A percentile compares a stretch with the other conserved stretches of the same genome.
phyloP scores from a whole-genome alignment of 1,140 invertebrate genomes.

The Zophobas morio region DNA sequence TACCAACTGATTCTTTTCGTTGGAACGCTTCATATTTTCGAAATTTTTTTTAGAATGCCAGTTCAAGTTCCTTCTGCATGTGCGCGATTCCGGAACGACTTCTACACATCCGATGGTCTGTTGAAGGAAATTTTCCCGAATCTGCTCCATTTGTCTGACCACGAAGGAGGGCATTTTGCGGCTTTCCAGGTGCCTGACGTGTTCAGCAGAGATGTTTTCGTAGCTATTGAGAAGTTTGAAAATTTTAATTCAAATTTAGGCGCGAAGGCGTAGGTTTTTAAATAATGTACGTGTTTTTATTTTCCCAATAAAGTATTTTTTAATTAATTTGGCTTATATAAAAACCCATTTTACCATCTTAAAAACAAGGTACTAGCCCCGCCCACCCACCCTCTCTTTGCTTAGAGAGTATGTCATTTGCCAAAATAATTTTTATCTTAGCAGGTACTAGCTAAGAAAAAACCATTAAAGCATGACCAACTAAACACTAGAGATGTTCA shows the following conservation, averaged over 20 bases:
- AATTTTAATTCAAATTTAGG: constrained; percentile 8
- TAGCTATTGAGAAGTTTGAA: constrained; percentile 43
- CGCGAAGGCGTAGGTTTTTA: neutral
- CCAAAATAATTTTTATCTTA: too few species aligned
- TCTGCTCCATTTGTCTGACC: constrained; percentile 74
- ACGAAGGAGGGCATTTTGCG: constrained; percentile 86
- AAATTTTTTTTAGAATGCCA: constrained; percentile 70
- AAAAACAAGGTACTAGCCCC: too few species aligned
- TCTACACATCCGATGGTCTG: constrained; percentile 71
- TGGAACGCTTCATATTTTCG: neutral
- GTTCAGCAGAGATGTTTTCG: constrained; percentile 73
- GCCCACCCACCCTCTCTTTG: too few species aligned
- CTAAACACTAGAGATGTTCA: too few species aligned
- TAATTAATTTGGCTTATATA: too few species aligned
- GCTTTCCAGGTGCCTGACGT: constrained; percentile 83
- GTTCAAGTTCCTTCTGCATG: constrained; percentile 75
- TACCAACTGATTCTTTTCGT: neutral
- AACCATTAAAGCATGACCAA: too few species aligned
- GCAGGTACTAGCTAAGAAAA: too few species aligned
- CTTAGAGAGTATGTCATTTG: too few species aligned
- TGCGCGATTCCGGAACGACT: constrained; percentile 75
- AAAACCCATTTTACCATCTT: too few species aligned
- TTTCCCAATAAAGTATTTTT: too few species aligned
- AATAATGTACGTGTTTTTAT: too few species aligned
- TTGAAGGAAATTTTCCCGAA: constrained; percentile 74